Evolutionary conservation across 2,888 invertebrate genomes (phyloP).

Genomic region (Neoitamus cyanurus): DNA sequence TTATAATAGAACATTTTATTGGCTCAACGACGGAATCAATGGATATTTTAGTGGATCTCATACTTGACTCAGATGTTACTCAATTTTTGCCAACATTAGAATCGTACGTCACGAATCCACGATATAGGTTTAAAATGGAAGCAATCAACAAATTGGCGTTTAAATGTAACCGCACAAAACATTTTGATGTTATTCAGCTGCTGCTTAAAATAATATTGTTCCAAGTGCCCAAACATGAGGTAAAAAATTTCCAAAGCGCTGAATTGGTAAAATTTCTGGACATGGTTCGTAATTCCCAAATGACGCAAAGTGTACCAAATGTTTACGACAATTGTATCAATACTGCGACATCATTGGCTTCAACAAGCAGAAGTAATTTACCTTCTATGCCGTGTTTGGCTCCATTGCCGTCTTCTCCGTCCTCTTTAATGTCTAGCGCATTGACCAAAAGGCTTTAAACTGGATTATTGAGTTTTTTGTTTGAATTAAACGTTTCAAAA

Average conservation of each 20-base stretch:
- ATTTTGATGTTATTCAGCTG: not conserved
- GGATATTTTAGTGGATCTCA: constrained; percentile 5
- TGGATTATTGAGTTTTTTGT: not conserved
- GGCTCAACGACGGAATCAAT: not conserved
- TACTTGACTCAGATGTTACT: not conserved
- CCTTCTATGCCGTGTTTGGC: not conserved
- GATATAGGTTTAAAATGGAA: not conserved
- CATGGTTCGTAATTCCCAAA: not conserved
- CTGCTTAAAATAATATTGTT: not conserved
- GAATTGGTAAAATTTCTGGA: not conserved
- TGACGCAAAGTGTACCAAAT: not conserved
- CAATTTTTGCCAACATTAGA: not conserved
- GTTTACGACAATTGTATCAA: not conserved
- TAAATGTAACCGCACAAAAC: not conserved
- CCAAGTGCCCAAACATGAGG: not conserved
- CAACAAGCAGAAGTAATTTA: not conserved
- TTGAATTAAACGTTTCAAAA: not conserved
- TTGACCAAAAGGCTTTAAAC: not conserved
- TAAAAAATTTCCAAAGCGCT: not conserved
- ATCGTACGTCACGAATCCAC: not conserved
- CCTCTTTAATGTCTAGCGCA: not conserved
- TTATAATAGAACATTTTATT: not conserved
- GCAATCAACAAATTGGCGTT: not conserved
- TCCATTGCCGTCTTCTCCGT: not conserved
- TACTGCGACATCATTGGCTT: not conserved